Conservation (phyloP, 2,888 invertebrate species). For the Parnassius orleans region DNA sequence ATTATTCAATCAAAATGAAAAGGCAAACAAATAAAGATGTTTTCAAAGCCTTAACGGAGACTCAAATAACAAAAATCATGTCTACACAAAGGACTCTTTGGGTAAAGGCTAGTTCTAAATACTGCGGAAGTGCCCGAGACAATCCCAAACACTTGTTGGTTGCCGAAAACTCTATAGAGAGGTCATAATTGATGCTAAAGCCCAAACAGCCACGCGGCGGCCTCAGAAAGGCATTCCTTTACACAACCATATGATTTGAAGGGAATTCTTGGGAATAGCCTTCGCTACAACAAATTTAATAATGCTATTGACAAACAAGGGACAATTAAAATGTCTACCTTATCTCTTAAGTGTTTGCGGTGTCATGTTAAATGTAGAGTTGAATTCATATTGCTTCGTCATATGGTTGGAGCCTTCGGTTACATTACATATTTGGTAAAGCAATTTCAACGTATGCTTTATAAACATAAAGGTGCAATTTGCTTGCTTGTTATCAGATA, state of each 20-base stretch:
- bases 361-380: constrained; percentile 3
- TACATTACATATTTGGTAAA: constrained; percentile 11
- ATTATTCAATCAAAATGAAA: too few relatives aligned
- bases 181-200: constrained; percentile 21
- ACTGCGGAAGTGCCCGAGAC: constrained; percentile 18
- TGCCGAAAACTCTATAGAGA: constrained; percentile 16
- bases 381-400: constrained; percentile 23
- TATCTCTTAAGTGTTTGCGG: constrained; percentile 7
- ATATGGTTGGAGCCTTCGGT: constrained; percentile 22
- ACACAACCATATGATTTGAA: constrained; percentile 42
- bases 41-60: neutral
- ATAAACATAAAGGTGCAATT: constrained; percentile 25
- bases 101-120: neutral
- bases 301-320: constrained; percentile 11
- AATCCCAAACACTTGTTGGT: constrained; percentile 17
- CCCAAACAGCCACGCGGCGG: constrained; percentile 27
- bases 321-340: constrained; percentile 8
- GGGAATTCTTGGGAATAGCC: constrained; percentile 36
- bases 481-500: constrained; percentile 27
- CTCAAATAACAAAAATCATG: neutral
- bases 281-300: constrained; percentile 10
- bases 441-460: constrained; percentile 22
- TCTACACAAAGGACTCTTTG: neutral
- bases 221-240: constrained; percentile 35
- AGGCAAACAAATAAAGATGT: neutral